Evolutionary conservation across 2,888 invertebrate genomes (phyloP).

Genomic region (Ophioninae sp.): DNA sequence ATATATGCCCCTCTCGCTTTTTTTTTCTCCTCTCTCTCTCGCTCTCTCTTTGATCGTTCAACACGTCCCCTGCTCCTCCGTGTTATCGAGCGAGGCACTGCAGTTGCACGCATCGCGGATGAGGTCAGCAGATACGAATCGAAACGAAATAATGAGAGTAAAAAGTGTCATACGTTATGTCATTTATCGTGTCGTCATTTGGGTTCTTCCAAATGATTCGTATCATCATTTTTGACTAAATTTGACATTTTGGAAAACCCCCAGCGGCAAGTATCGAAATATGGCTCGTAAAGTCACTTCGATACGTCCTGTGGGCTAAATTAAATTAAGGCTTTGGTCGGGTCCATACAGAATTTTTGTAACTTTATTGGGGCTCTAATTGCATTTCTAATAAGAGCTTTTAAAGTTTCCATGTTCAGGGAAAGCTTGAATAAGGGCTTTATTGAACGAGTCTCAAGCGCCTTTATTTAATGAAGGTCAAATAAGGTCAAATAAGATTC

Average conservation of each 20-base stretch:
- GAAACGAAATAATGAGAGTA: not conserved
- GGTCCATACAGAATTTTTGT: no score
- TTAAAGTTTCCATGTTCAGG: no score
- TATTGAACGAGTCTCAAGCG: no score
- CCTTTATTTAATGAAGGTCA: no score
- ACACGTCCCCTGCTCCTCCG: not conserved
- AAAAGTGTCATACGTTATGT: slow-evolving; percentile 3
- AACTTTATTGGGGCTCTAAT: no score
- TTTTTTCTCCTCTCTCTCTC: slow-evolving; percentile 25
- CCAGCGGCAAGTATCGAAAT: not conserved
- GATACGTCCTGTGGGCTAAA: no score
- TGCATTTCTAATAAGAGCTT: no score
- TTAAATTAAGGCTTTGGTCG: no score
- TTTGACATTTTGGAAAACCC: not conserved
- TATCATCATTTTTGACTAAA: not conserved
- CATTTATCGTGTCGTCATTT: not conserved
- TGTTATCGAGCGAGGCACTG: slow-evolving; percentile 10
- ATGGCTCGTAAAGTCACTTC: no score
- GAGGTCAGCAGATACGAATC: not conserved
- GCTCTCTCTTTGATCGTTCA: slow-evolving; percentile 24
- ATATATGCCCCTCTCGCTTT: slow-evolving; percentile 34
- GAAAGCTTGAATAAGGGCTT: no score
- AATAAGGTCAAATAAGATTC: no score
- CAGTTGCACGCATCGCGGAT: not conserved
- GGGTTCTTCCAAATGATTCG: not conserved